Percentiles rank a stretch among this genome's conserved stretches.
These are phyloP conservation scores for Pyxicephalus adspersus DNA, from an alignment of 2,113 vertebrate species.

Conservation along the genomic window DNA sequence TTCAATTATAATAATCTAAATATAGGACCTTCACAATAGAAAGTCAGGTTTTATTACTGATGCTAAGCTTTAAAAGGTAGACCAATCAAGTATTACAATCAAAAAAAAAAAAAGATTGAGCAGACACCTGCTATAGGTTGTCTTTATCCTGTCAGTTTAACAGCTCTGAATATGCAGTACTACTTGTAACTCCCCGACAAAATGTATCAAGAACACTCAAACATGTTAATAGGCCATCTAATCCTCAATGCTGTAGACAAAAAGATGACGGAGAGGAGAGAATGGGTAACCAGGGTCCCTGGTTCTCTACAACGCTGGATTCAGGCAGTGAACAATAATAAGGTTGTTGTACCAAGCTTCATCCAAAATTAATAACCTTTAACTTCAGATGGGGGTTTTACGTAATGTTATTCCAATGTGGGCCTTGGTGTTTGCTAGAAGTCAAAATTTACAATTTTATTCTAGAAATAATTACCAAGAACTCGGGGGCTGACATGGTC, in stretches of 20 bases:
- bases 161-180: conserved; percentile 55
- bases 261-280: not conserved
- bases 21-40: conserved; percentile 70
- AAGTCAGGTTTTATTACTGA: conserved; percentile 65
- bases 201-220: not conserved
- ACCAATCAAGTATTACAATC: conserved; percentile 66
- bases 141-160: conserved; percentile 65
- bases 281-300: too few relatives aligned
- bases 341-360: not conserved
- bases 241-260: not conserved
- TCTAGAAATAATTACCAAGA: too few relatives aligned
- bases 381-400: not conserved
- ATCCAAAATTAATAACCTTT: not conserved
- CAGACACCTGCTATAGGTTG: conserved; percentile 57
- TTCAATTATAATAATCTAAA: conserved; percentile 82
- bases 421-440: not conserved
- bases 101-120: conserved; percentile 62
- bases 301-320: not conserved
- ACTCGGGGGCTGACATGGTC: too few relatives aligned
- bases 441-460: too few relatives aligned
- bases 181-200: conserved; percentile 28
- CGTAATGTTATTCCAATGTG: not conserved
- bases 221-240: not conserved
- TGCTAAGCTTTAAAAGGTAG: conserved; percentile 62
- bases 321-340: not conserved